Percentiles rank a stretch among this genome's conserved stretches.
Conservation (phyloP, 2,797 vertebrate species). For the Leucoraja ocellata region DNA sequence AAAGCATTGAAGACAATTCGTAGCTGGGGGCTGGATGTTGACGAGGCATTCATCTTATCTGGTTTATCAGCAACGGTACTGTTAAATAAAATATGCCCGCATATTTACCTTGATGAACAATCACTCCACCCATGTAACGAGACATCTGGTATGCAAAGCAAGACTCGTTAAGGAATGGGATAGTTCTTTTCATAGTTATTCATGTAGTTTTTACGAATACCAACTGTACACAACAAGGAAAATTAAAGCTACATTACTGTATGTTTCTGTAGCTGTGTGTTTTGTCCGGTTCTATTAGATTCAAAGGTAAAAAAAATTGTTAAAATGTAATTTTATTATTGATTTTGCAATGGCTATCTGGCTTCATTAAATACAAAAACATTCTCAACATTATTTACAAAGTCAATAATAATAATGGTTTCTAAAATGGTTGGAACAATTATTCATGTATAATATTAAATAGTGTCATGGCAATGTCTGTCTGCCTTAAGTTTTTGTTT, state of each 20-base stretch:
- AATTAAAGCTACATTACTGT: constrained; percentile 28
- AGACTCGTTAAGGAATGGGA: neutral
- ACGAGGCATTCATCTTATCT: constrained; percentile 88
- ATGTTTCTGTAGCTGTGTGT: neutral
- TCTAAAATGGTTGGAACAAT: neutral
- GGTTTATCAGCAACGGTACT: constrained; percentile 85
- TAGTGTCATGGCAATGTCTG: neutral
- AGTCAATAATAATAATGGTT: neutral
- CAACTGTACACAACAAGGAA: constrained; percentile 8
- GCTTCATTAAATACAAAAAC: neutral
- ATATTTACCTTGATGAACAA: constrained; percentile 92
- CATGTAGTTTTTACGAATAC: neutral
- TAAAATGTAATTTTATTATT: neutral
- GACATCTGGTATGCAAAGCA: neutral
- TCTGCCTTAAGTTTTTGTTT: neutral
- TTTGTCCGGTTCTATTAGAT: neutral
- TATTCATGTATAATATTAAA: neutral
- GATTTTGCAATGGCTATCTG: neutral
- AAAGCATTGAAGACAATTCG: constrained; percentile 86
- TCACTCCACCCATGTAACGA: constrained; percentile 68
- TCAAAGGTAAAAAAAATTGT: neutral
- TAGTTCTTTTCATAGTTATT: neutral
- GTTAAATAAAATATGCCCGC: constrained; percentile 80
- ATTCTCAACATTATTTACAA: neutral
- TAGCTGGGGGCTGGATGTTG: constrained; percentile 88